Evolutionary conservation across 1,140 invertebrate species (phyloP).

Genomic region (Lordiphosa clarofinis): DNA sequence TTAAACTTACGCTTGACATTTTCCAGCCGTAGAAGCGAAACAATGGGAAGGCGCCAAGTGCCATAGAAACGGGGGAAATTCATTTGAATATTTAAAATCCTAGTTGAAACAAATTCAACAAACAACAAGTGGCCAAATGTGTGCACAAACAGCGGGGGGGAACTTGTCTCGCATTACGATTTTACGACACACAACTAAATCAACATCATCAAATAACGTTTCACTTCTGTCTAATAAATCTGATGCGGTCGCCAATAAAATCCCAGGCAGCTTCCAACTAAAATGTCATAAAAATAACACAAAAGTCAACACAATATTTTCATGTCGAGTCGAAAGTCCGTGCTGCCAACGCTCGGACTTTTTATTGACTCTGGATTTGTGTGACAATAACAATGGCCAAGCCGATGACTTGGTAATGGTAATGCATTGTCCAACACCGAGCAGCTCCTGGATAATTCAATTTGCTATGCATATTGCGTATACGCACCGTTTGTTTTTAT

Average conservation of each 20-base stretch:
- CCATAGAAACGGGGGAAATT: background rate
- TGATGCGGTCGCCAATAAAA: slow-evolving; percentile 63
- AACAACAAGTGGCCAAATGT: slow-evolving; percentile 35
- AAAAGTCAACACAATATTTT: slow-evolving; percentile 59
- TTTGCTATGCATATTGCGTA: slow-evolving; percentile 55
- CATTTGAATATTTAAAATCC: slow-evolving; percentile 20
- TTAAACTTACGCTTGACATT: slow-evolving; percentile 46
- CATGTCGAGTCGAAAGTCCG: too few species aligned
- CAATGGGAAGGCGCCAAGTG: slow-evolving; percentile 28
- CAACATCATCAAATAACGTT: slow-evolving; percentile 67
- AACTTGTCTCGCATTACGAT: slow-evolving; percentile 5
- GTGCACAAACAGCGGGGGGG: slow-evolving; percentile 14
- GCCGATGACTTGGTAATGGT: slow-evolving; percentile 43
- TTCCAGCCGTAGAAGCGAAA: slow-evolving; percentile 47
- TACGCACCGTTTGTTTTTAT: slow-evolving; percentile 55
- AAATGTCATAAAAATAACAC: slow-evolving; percentile 68
- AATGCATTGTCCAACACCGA: slow-evolving; percentile 41
- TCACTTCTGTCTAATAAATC: slow-evolving; percentile 69
- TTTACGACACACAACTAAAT: slow-evolving; percentile 41
- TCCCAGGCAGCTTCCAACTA: slow-evolving; percentile 45
- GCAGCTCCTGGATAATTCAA: slow-evolving; percentile 55
- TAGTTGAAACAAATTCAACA: slow-evolving; percentile 1
- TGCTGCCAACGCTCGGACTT: too few species aligned
- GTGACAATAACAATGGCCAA: slow-evolving; percentile 49
- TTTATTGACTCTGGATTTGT: slow-evolving; percentile 66